Base-by-base conservation (phyloP, 2,113 vertebrate genomes). In the Beaufortia kweichowensis region DNA sequence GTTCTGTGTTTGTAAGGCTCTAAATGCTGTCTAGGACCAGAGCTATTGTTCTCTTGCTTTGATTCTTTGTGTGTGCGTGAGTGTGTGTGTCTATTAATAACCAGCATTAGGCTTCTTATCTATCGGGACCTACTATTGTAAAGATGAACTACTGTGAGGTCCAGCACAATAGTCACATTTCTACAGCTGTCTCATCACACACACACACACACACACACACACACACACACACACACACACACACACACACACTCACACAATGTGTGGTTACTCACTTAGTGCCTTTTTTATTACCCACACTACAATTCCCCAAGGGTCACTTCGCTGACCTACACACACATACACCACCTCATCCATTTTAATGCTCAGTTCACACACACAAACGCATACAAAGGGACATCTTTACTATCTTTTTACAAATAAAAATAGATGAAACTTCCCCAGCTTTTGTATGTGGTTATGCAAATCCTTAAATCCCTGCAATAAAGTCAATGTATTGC, bases 91-190 rank as follows among this genome's bases (percentile, higher is more conserved):
- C 50, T 80, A 78, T 83, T 83, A 80, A 78, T 80, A 83, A 75
- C 81, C 73, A 53, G 31, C 81, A 82, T 79, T 76, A 79, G 66
- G 77, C 53, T 63, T 82, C 60, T 56, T 67, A 55, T 79, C 81
- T 76, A 60, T 76, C 56, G 81, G 61, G 77, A 79, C 61, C 77
- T 76, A 24, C 73, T 64, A 76, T 79, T 82, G 77, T 82, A 60
- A 79, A 82, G 77, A 82, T 82, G 61, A 82, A 82, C 67, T 73
- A 64, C 77, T 82, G 77, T 79, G 81, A 76, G 81, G 77, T 79
- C 81, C 81, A 66, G 73, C 61, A 76, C 73, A 68, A 55, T 76
- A 73, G 81, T 67, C 67, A 43, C 78, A 78, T 80, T 80, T 72
- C 73, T 67, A 28, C 77, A 65, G 39, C 48, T 63, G n/a, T 55